Evolutionary conservation across 2,113 vertebrate species (phyloP).

Genomic region (Picathartes gymnocephalus): DNA sequence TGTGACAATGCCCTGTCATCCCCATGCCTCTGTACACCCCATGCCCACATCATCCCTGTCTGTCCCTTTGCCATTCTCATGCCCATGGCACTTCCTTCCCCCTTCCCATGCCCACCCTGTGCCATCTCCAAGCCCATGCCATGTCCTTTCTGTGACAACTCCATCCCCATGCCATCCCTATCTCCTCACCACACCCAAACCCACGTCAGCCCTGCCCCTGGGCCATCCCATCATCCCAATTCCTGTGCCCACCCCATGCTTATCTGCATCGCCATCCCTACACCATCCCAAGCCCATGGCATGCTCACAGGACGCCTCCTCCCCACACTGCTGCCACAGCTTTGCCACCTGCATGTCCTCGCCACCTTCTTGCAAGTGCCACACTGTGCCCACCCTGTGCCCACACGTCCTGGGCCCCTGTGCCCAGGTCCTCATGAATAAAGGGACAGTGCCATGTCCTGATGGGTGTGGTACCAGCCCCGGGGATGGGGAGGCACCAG

Average conservation of each 20-base stretch:
- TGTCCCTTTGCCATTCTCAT: neutral
- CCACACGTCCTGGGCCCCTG: rapidly evolving
- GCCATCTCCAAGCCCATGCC: neutral
- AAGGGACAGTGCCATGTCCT: neutral
- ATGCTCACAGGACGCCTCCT: neutral
- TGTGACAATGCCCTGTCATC: neutral
- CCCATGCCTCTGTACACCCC: neutral
- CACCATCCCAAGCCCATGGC: neutral
- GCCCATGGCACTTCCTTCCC: neutral
- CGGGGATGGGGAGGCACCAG: neutral
- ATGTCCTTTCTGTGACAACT: neutral
- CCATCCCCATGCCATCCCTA: neutral
- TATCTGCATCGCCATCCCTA: neutral
- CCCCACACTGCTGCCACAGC: too few species aligned
- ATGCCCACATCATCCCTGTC: neutral
- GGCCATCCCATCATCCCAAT: neutral
- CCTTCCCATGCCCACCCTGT: neutral
- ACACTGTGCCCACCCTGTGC: neutral
- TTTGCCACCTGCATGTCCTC: neutral
- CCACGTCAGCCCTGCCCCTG: neutral
- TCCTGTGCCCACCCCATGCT: neutral
- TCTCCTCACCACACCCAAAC: neutral
- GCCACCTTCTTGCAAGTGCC: too few species aligned
- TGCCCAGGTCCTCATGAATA: neutral
- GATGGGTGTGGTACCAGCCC: neutral